phyloP scores from a whole-genome alignment of 2,113 vertebrate species.

The Halichoerus grypus region DNA sequence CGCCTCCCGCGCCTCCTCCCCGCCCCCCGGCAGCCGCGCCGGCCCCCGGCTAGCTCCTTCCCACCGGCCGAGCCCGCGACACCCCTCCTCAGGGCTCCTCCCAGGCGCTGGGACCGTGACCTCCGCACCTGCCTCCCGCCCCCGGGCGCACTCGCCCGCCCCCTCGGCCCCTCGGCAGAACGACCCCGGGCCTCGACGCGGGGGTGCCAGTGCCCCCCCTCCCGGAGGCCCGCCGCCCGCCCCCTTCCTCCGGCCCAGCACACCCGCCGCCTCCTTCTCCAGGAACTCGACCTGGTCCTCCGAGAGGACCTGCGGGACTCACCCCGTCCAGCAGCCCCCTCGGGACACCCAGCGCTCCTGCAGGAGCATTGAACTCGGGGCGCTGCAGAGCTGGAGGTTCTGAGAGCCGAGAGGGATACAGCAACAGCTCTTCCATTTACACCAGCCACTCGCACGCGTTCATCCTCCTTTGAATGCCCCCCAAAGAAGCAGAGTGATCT shows the following conservation, averaged over 20 bases:
- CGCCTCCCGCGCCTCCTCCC: conserved; percentile 73
- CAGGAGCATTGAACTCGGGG: not conserved
- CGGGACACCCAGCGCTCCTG: not conserved
- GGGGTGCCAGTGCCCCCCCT: too few species aligned
- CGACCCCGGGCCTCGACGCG: not conserved
- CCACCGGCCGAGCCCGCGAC: not conserved
- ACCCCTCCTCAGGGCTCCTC: conserved; percentile 46
- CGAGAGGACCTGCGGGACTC: not conserved
- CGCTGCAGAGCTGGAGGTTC: not conserved
- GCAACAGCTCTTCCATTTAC: not conserved
- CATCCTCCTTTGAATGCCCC: not conserved
- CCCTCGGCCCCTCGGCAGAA: not conserved
- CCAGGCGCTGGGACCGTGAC: not conserved
- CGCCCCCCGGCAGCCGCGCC: conserved; percentile 64
- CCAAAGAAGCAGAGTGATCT: not conserved
- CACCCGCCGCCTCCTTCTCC: not conserved
- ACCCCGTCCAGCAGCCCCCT: not conserved
- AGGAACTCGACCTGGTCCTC: not conserved
- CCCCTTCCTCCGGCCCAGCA: not conserved
- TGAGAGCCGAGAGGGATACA: too few species aligned
- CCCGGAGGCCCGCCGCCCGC: not conserved
- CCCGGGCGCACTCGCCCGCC: not conserved
- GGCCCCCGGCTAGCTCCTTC: conserved; percentile 10
- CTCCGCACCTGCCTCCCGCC: conserved; percentile 78
- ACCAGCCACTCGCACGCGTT: not conserved